Conservation (phyloP, 2,113 vertebrate species). For the Pygoscelis adeliae region DNA sequence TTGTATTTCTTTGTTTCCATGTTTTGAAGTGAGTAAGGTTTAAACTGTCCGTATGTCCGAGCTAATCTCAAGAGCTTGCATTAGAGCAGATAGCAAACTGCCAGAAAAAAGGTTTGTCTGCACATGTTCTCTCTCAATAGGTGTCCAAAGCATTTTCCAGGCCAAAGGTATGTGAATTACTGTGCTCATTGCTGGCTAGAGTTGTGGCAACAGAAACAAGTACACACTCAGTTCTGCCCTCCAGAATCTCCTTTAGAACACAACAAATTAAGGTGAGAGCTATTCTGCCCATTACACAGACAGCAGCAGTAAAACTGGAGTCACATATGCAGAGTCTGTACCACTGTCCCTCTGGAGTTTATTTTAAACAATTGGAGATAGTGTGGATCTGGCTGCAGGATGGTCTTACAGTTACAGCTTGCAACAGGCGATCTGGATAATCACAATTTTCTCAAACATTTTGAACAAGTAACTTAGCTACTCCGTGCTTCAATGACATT, state of each 20-base stretch:
- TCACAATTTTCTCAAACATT: neutral
- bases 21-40: neutral
- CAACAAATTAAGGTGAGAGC: neutral
- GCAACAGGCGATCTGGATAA: neutral
- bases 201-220: neutral
- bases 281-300: neutral
- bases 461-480: neutral
- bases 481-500: neutral
- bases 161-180: neutral
- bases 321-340: neutral
- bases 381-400: neutral
- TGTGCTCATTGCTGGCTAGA: neutral
- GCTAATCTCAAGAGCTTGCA: conserved; percentile 34
- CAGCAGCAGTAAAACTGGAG: neutral
- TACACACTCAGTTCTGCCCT: neutral
- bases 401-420: neutral
- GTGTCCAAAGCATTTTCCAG: neutral
- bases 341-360: neutral
- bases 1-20: neutral
- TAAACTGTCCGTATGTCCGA: neutral
- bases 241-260: neutral
- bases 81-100: neutral
- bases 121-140: neutral
- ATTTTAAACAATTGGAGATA: neutral
- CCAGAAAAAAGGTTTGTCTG: neutral